Conservation (phyloP, 2,113 vertebrate species). For the Acrocephalus arundinaceus region DNA sequence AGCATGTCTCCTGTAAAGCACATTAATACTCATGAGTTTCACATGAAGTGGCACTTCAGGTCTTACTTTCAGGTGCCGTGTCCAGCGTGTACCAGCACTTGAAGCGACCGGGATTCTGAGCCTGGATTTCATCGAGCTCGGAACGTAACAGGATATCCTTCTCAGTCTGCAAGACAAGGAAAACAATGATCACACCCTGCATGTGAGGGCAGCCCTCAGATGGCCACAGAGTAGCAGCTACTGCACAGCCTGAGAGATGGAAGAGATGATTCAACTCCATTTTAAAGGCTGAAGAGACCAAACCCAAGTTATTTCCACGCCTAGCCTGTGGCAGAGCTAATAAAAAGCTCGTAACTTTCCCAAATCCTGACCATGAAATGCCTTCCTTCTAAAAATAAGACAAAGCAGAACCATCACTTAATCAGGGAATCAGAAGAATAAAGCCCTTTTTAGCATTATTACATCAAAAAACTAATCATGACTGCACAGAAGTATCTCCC, state of each 20-base stretch:
- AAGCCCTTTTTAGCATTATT: background rate
- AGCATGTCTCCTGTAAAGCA: background rate
- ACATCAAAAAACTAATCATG: background rate
- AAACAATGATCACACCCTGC: background rate
- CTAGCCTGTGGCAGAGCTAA: background rate
- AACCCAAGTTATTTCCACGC: background rate
- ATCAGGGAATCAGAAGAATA: background rate
- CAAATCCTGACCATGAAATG: background rate
- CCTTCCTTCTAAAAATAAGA: background rate
- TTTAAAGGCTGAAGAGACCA: background rate
- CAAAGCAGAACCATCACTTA: background rate
- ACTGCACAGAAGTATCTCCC: background rate
- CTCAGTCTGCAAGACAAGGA: constrained; percentile 78
- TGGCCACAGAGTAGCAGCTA: background rate
- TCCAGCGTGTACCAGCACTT: constrained; percentile 96
- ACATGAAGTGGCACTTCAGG: background rate
- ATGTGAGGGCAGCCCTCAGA: background rate
- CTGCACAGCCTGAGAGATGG: background rate
- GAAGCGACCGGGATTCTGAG: constrained; percentile 80
- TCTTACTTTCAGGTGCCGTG: constrained; percentile 83
- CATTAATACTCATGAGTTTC: background rate
- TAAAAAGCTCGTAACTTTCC: background rate
- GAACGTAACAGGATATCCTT: constrained; percentile 90
- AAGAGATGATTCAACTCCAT: background rate
- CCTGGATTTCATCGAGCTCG: constrained; percentile 90